Evolutionary conservation across 2,113 vertebrate genomes (phyloP).

Genomic region (Microtus montanus): DNA sequence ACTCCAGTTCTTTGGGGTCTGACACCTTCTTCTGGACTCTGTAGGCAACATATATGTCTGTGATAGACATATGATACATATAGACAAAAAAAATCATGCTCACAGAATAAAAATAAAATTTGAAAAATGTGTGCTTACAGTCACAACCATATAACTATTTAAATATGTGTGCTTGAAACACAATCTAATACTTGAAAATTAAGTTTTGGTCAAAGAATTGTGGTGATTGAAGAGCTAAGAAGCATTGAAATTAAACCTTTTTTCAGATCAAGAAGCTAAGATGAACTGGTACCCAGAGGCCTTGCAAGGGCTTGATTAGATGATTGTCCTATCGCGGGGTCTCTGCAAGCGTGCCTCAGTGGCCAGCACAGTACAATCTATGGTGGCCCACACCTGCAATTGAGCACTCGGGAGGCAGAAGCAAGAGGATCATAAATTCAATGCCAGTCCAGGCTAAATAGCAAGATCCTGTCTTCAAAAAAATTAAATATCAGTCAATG

Average conservation of each 20-base stretch:
- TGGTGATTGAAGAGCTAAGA: not conserved
- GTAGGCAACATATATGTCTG: too few species aligned
- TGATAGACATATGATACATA: not conserved
- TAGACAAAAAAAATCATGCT: not conserved
- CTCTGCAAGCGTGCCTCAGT: not conserved
- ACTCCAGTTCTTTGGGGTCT: not conserved
- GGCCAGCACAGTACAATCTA: not conserved
- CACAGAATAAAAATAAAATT: not conserved
- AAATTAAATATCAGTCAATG: not conserved
- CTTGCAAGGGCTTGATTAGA: not conserved
- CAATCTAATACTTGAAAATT: not conserved
- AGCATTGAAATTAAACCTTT: not conserved
- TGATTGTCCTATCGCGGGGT: not conserved
- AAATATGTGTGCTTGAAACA: not conserved
- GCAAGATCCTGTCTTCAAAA: not conserved
- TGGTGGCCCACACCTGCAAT: not conserved
- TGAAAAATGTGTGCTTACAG: not conserved
- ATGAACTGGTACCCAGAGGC: too few species aligned
- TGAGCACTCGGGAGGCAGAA: not conserved
- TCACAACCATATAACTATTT: not conserved
- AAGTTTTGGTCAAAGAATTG: not conserved
- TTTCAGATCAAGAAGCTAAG: slow-evolving; percentile 8
- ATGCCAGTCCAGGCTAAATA: not conserved
- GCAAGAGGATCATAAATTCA: not conserved
- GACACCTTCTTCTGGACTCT: not conserved